Conservation (phyloP, 2,797 vertebrate genomes). For the Lateolabrax maculatus region DNA sequence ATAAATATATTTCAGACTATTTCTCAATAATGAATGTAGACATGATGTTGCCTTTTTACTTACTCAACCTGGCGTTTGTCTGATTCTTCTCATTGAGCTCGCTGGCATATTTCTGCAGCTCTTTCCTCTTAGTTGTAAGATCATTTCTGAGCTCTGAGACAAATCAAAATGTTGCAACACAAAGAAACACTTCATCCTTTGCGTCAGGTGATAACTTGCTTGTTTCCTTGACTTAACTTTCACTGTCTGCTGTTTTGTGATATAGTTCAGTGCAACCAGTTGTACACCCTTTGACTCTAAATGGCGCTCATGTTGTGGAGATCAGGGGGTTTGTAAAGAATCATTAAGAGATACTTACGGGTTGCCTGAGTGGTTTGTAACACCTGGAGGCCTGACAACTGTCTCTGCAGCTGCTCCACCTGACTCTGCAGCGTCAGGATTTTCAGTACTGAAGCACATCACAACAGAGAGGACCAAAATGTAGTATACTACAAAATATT, state of each 20-base stretch:
- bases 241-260: neutral
- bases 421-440: conserved; percentile 55
- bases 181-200: neutral
- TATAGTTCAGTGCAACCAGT: neutral
- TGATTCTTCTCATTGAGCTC: conserved; percentile 43
- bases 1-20: neutral
- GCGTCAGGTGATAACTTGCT: neutral
- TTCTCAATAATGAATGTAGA: neutral
- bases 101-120: conserved; percentile 28
- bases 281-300: no score
- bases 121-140: neutral
- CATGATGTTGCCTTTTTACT: conserved; percentile 19
- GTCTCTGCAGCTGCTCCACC: conserved; percentile 38
- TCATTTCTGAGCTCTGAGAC: conserved; percentile 43
- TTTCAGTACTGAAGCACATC: conserved; percentile 54
- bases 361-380: neutral
- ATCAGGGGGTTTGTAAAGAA: neutral
- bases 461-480: neutral
- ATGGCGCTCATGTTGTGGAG: neutral
- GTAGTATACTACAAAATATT: neutral
- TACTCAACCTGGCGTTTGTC: conserved; percentile 40
- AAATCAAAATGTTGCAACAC: neutral
- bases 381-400: neutral
- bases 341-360: conserved; percentile 34
- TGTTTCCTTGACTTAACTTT: no score